Percentiles rank a stretch among this genome's conserved stretches.
Conservation (phyloP, 1,140 invertebrate genomes). For the Apolygus lucorum region DNA sequence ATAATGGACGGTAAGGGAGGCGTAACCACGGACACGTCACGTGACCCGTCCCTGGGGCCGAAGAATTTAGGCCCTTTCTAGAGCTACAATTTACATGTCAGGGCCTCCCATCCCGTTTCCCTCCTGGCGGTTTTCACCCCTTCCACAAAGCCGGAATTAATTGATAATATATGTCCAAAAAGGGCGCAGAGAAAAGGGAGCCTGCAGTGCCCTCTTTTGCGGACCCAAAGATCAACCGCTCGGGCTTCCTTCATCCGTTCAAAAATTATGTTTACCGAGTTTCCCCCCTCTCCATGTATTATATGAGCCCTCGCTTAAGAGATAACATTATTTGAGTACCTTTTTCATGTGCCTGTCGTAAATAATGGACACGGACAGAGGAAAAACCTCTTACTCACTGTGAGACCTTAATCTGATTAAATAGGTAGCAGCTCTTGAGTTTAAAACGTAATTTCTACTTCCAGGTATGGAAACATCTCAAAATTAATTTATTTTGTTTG, state of each 20-base stretch:
- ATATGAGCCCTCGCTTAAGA: background rate
- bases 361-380: background rate
- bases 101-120: background rate
- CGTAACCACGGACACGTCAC: background rate
- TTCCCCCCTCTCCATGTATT: background rate
- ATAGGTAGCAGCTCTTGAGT: too few species aligned
- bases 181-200: too few species aligned
- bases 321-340: background rate
- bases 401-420: too few species aligned
- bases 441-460: too few species aligned
- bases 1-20: background rate
- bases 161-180: background rate
- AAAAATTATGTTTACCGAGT: background rate
- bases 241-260: background rate
- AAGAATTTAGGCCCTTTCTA: background rate
- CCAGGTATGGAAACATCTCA: too few species aligned
- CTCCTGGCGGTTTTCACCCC: background rate
- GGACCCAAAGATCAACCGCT: background rate
- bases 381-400: too few species aligned
- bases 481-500: too few species aligned
- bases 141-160: background rate
- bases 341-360: background rate
- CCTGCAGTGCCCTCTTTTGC: background rate
- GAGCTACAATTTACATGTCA: background rate
- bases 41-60: background rate